These are phyloP conservation scores for Apodemia duryi DNA, from an alignment of 2,888 invertebrate genomes.

Conservation along the genomic window DNA sequence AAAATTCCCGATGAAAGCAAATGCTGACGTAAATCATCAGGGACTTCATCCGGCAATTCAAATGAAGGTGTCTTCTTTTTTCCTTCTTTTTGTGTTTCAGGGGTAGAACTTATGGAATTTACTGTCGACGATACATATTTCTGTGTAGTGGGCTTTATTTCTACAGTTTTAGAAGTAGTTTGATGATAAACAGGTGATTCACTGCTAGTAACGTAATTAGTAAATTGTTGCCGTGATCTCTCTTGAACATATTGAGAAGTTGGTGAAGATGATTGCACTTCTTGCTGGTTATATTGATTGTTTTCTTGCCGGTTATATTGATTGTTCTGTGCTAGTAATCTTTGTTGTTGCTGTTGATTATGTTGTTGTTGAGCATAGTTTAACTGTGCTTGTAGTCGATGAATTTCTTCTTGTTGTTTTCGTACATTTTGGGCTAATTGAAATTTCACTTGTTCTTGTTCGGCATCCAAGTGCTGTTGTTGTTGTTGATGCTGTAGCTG, in stretches of 20 bases:
- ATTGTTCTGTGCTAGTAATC: slow-evolving; percentile 38
- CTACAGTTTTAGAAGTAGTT: slow-evolving; percentile 64
- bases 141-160: slow-evolving; percentile 73
- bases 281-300: slow-evolving; percentile 47
- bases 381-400: slow-evolving; percentile 65
- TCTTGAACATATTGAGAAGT: slow-evolving; percentile 63
- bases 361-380: slow-evolving; percentile 60
- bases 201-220: slow-evolving; percentile 49
- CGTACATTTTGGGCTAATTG: slow-evolving; percentile 69
- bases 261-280: slow-evolving; percentile 53
- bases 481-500: slow-evolving; percentile 36
- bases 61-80: slow-evolving; percentile 79
- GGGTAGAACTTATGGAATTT: slow-evolving; percentile 65
- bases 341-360: slow-evolving; percentile 44
- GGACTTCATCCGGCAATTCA: slow-evolving; percentile 91
- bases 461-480: slow-evolving; percentile 55
- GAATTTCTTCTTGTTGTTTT: slow-evolving; percentile 76
- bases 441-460: slow-evolving; percentile 62
- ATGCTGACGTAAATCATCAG: slow-evolving; percentile 91
- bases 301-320: slow-evolving; percentile 50
- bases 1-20: slow-evolving; percentile 91
- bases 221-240: slow-evolving; percentile 53
- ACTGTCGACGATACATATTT: slow-evolving; percentile 69
- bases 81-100: slow-evolving; percentile 67
- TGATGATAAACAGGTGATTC: slow-evolving; percentile 58